These are phyloP conservation scores for Pipistrellus kuhlii DNA, from an alignment of 2,797 vertebrate species.

Conservation along the genomic window DNA sequence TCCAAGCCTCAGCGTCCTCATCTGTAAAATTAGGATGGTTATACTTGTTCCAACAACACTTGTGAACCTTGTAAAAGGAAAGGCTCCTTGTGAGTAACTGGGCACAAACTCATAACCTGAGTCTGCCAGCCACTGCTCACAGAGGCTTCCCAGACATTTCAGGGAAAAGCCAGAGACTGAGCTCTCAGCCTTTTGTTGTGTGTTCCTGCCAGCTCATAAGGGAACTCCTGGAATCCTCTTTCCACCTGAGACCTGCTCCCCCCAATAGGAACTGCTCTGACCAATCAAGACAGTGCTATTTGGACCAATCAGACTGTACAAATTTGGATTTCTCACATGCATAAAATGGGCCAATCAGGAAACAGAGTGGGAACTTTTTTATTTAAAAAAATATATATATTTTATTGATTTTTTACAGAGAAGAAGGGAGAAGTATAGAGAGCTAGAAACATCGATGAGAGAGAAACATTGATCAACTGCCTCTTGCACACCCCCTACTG, in stretches of 20 bases:
- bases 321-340: not conserved
- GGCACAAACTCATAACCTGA: not conserved
- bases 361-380: not conserved
- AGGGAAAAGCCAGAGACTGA: not conserved
- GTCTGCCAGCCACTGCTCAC: not conserved
- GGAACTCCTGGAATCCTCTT: not conserved
- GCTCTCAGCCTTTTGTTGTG: not conserved
- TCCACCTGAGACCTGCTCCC: not conserved
- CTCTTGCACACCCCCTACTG: too few species aligned
- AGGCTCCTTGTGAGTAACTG: not conserved
- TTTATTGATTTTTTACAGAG: too few species aligned
- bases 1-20: constrained; percentile 36
- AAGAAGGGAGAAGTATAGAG: too few species aligned
- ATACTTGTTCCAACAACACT: not conserved
- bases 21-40: constrained; percentile 5
- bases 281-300: not conserved
- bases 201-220: not conserved
- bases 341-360: not conserved
- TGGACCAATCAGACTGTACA: not conserved
- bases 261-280: not conserved
- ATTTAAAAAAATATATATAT: too few species aligned
- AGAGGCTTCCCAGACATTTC: not conserved
- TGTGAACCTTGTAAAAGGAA: not conserved
- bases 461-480: too few species aligned
- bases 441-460: too few species aligned